A percentile compares a stretch with the other conserved stretches of the same genome.
Evolutionary conservation across 2,113 vertebrate genomes (phyloP).

Genomic region (Seriola aureovittata): DNA sequence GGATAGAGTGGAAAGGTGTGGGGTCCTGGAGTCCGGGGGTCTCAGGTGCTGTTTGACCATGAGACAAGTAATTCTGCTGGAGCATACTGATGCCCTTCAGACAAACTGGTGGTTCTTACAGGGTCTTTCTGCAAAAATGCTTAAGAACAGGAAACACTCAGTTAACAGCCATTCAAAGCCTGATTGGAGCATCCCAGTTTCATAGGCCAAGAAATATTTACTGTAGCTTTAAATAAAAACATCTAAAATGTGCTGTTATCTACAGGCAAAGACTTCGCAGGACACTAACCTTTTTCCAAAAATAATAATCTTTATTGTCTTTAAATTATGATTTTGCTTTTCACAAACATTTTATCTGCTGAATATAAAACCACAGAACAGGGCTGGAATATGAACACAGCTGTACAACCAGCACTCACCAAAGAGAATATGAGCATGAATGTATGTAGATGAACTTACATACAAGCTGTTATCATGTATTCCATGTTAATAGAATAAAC

Average conservation of each 20-base stretch:
- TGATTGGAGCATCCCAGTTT: conserved; percentile 16
- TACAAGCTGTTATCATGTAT: conserved; percentile 22
- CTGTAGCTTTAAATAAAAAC: neutral
- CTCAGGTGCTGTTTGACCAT: neutral
- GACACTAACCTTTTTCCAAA: neutral
- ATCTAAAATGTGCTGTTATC: neutral
- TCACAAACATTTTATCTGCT: conserved; percentile 8
- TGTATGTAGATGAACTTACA: conserved; percentile 11
- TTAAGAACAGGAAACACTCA: neutral
- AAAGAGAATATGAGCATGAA: conserved; percentile 28
- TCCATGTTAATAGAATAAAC: conserved; percentile 54
- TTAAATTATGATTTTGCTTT: conserved; percentile 11
- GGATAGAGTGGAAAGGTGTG: neutral
- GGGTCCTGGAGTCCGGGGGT: neutral
- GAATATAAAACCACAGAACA: conserved; percentile 1
- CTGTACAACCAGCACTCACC: conserved; percentile 6
- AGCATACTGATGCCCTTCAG: neutral
- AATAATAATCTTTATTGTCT: conserved; percentile 38
- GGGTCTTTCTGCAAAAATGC: neutral
- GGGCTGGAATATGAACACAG: neutral
- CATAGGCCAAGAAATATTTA: neutral
- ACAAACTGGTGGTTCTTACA: neutral
- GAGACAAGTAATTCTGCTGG: too few species aligned
- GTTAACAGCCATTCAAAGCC: neutral
- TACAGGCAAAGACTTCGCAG: neutral